Percentiles rank a stretch among this genome's conserved stretches.
phyloP scores from a whole-genome alignment of 2,113 vertebrate genomes.

The human region DNA sequence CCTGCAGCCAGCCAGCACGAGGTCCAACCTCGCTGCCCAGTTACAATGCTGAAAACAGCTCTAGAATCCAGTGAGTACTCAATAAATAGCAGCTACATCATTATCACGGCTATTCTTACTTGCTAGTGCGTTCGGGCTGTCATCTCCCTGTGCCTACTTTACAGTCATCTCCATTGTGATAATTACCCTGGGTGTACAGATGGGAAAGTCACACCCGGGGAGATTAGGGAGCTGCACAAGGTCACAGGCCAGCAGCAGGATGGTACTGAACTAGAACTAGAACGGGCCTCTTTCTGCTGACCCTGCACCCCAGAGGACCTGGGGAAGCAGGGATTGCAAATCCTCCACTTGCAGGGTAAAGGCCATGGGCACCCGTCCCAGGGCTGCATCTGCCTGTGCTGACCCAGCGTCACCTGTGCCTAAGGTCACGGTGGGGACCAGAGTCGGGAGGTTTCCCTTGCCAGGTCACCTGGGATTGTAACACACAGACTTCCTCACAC shows the following conservation, averaged over 20 bases:
- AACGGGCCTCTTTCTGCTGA: not conserved
- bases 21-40: not conserved
- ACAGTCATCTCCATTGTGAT: not conserved
- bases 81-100: not conserved
- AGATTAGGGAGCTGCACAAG: not conserved
- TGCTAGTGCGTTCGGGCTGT: not conserved
- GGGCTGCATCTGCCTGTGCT: not conserved
- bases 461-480: not conserved
- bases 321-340: not conserved
- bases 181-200: not conserved
- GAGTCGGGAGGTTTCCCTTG: not conserved
- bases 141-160: not conserved
- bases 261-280: not conserved
- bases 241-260: not conserved
- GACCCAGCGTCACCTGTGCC: not conserved
- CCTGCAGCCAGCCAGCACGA: not conserved
- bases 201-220: not conserved
- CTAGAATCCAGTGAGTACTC: not conserved
- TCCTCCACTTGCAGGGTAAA: not conserved
- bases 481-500: not conserved
- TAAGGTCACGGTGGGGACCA: not conserved
- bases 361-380: not conserved
- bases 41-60: not conserved
- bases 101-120: not conserved
- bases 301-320: rapidly evolving